Evolutionary conservation across 2,888 invertebrate species (phyloP).

Genomic region (Calliopum simillimum): DNA sequence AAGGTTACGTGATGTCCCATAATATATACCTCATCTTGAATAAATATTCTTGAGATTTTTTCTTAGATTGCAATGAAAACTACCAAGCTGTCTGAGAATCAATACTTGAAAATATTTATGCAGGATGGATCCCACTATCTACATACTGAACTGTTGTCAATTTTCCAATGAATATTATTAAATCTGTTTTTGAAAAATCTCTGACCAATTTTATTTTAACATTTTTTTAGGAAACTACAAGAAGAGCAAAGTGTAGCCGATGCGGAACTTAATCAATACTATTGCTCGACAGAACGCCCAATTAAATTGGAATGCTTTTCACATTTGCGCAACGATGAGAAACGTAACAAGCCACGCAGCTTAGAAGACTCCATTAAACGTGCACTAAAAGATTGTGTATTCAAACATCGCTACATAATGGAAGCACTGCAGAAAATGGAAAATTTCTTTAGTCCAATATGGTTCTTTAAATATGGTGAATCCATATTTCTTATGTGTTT

Average conservation of each 20-base stretch:
- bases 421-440: conserved; percentile 57
- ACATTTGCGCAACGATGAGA: neutral
- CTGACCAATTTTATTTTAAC: too few species aligned
- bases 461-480: conserved; percentile 60
- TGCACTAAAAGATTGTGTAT: conserved; percentile 54
- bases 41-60: too few species aligned
- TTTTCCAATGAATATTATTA: neutral
- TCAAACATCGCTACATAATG: conserved; percentile 60
- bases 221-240: conserved; percentile 46
- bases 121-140: too few species aligned
- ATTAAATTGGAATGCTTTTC: conserved; percentile 1
- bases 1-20: too few species aligned
- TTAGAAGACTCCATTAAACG: conserved; percentile 44
- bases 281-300: conserved; percentile 48
- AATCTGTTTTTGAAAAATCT: too few species aligned
- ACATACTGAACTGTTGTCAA: too few species aligned
- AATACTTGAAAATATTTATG: too few species aligned
- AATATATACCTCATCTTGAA: neutral
- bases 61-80: too few species aligned
- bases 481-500: conserved; percentile 61
- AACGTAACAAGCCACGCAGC: too few species aligned
- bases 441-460: conserved; percentile 59
- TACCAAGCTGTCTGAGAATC: too few species aligned
- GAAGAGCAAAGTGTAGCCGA: conserved; percentile 48
- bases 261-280: conserved; percentile 53